phyloP scores from a whole-genome alignment of 2,797 vertebrate species.

The Tadarida brasiliensis region DNA sequence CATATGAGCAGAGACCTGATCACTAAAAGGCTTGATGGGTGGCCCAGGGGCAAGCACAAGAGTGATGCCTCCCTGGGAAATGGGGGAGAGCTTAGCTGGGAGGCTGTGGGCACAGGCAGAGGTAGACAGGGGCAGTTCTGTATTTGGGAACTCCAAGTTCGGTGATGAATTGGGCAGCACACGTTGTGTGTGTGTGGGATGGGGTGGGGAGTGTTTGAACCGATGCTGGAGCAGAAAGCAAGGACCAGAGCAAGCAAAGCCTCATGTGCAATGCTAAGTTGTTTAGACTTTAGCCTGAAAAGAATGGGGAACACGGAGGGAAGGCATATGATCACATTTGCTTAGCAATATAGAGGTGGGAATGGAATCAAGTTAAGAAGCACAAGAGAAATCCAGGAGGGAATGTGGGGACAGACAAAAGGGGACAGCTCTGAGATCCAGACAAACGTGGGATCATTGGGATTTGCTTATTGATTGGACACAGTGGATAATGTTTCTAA shows the following conservation, averaged over 20 bases:
- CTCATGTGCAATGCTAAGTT: no score
- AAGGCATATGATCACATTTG: background rate
- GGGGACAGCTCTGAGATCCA: no score
- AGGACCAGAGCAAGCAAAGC: background rate
- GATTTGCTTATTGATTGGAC: no score
- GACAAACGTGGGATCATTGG: background rate
- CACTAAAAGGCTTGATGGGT: background rate
- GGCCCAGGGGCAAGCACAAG: background rate
- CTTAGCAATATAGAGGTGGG: background rate
- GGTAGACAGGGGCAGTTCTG: background rate
- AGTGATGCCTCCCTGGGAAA: background rate
- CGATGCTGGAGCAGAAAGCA: background rate
- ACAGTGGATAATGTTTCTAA: background rate
- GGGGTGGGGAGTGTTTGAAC: background rate
- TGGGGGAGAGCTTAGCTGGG: background rate
- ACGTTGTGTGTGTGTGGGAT: fast-evolving
- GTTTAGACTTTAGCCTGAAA: background rate
- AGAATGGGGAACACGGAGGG: background rate
- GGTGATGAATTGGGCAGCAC: background rate
- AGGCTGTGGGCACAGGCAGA: background rate
- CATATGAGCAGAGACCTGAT: background rate
- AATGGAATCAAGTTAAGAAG: background rate
- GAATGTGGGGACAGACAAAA: background rate
- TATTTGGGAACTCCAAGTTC: background rate
- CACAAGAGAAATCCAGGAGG: background rate